These are phyloP conservation scores for Seira musarum DNA, from an alignment of 2,888 invertebrate species.

Conservation along the genomic window DNA sequence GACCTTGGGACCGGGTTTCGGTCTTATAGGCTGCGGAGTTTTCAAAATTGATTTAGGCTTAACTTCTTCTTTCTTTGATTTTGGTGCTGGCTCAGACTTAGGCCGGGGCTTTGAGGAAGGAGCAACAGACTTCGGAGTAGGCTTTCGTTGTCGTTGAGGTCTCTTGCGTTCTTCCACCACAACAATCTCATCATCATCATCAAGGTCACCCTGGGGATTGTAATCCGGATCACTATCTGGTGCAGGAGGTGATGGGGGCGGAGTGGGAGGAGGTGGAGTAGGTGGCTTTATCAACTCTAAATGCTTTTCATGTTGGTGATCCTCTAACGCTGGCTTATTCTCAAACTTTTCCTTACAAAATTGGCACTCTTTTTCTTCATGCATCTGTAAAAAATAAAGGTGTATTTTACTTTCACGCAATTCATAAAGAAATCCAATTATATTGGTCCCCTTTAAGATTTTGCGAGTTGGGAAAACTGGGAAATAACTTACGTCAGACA, in stretches of 20 bases:
- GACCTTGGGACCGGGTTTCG: background rate
- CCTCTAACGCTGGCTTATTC: conserved; percentile 51
- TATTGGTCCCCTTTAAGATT: too few relatives aligned
- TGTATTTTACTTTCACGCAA: too few relatives aligned
- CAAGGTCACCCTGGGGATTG: background rate
- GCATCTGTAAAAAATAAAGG: conserved; percentile 55
- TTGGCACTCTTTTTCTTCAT: conserved; percentile 50
- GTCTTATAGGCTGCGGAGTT: too few relatives aligned
- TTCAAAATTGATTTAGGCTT: background rate
- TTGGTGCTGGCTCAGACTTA: background rate
- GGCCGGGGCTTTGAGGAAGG: conserved; percentile 5
- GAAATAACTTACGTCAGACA: background rate
- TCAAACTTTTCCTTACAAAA: conserved; percentile 52
- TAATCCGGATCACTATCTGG: conserved; percentile 26
- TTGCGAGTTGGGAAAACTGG: background rate
- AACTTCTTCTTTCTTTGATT: background rate
- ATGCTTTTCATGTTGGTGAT: conserved; percentile 40
- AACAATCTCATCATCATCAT: conserved; percentile 47
- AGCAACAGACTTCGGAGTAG: background rate
- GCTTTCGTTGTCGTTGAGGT: background rate
- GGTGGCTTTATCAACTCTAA: conserved; percentile 47
- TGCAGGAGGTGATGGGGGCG: conserved; percentile 23
- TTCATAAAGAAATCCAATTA: too few relatives aligned
- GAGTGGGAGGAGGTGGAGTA: conserved; percentile 18
- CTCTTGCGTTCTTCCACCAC: conserved; percentile 48